phyloP scores from a whole-genome alignment of 2,888 invertebrate genomes.

The Phorcus lineatus region DNA sequence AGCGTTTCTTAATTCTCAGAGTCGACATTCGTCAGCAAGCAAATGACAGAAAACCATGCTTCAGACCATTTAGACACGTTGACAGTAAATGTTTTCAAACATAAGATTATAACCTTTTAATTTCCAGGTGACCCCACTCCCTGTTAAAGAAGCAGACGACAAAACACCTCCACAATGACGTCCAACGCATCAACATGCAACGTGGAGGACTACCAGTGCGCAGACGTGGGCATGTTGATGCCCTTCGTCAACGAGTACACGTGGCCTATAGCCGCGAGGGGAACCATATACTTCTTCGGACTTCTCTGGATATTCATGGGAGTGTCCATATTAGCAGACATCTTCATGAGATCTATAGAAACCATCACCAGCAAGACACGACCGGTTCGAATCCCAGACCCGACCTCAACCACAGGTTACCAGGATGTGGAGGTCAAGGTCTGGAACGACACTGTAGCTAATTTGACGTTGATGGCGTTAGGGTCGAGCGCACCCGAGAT shows the following conservation, averaged over 20 bases:
- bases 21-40: too few relatives aligned
- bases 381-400: constrained; percentile 72
- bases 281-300: constrained; percentile 77
- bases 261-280: constrained; percentile 76
- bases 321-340: constrained; percentile 79
- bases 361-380: constrained; percentile 78
- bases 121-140: too few relatives aligned
- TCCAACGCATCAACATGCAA: constrained; percentile 45
- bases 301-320: constrained; percentile 79
- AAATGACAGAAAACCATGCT: too few relatives aligned
- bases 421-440: constrained; percentile 77
- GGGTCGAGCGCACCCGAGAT: constrained; percentile 80
- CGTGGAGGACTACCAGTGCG: constrained; percentile 58
- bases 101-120: too few relatives aligned
- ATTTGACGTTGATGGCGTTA: constrained; percentile 79
- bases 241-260: constrained; percentile 77
- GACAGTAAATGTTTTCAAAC: too few relatives aligned
- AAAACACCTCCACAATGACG: background rate
- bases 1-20: too few relatives aligned
- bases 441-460: constrained; percentile 80
- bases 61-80: too few relatives aligned
- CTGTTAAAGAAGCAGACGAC: background rate
- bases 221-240: constrained; percentile 74
- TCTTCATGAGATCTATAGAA: constrained; percentile 80
- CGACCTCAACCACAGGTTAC: constrained; percentile 53